Percentiles rank a stretch among this genome's conserved stretches.
Conservation (phyloP, 2,113 vertebrate species). For the Stictonetta naevosa region DNA sequence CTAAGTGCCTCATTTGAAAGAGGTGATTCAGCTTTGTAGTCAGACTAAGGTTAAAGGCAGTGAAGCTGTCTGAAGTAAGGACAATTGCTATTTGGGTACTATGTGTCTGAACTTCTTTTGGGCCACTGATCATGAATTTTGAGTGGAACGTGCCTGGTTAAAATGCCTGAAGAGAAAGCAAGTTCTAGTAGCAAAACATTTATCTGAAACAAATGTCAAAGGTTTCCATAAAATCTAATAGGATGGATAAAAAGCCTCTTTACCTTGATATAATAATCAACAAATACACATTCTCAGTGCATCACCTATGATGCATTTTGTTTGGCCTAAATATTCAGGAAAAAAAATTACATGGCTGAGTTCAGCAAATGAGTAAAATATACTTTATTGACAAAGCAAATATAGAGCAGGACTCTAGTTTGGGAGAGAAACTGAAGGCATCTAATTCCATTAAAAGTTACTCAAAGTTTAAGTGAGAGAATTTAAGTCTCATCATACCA, state of each 20-base stretch:
- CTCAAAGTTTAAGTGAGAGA: neutral
- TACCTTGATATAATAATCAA: neutral
- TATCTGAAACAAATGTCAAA: neutral
- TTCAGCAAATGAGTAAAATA: neutral
- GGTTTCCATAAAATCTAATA: neutral
- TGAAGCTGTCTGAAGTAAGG: neutral
- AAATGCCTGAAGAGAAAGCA: neutral
- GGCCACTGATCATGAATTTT: neutral
- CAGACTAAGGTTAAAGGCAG: neutral
- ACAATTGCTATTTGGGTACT: neutral
- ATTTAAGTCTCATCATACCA: neutral
- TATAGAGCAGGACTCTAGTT: neutral
- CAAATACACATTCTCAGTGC: neutral
- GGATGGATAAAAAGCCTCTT: neutral
- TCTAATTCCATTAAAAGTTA: neutral
- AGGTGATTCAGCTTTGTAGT: neutral
- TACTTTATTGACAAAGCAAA: neutral
- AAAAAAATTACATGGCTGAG: neutral
- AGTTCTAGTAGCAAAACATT: neutral
- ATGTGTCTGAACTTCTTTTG: neutral
- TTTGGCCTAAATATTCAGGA: neutral
- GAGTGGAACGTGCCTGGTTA: neutral
- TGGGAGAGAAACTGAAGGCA: neutral
- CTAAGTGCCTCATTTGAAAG: neutral
- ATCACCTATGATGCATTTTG: neutral